Evolutionary conservation across 30 jellyfish, hydroid and myxozoan genomes (phyloP), one percentile per base, ranked within the genome.

Genomic region (Catostylus mosaicus): DNA sequence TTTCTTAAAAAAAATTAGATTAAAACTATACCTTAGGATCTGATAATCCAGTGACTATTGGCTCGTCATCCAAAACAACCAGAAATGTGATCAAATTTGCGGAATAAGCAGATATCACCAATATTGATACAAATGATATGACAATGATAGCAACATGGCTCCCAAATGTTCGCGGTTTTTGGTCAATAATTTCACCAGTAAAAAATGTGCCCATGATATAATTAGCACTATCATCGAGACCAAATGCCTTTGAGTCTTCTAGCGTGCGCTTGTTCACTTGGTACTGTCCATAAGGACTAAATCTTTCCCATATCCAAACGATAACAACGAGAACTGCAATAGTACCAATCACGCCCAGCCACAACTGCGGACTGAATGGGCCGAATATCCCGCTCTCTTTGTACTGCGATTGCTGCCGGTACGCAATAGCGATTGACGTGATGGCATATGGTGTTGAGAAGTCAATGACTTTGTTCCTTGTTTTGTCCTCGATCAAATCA

Each of bases 171-270:
- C 43, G 30, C 47, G 92, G 92, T 75, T 82, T 82, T 36, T 67
- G 74, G 4, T 82, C 92, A 56, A 82, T 70, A 43, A 82, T 82
- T 50, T 82, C 92, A 11, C 92, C 92, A 22, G 85, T 82, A 64
- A 69, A 69, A 8, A 82, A 56, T 45, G 83, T 82, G 8, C 92
- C 92, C 92, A 77, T 60, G 18, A 69, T 43, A 71, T 82, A 82
- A 20, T 67, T 52, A 24, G 76, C 76, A 82, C 92, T 67, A 27
- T 82, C 92, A 32, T 47, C 73, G 1, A 70, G 43, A 0, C 66
- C 84, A 33, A 60, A 34, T 4, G 81, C 47, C 38, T 46, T 76
- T 22, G 47, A 31, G 11, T 52, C 59, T 20, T 70, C 61, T 14
- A 40, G 10, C 9, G 62, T 9, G 1, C 86, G 70, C 47, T 18